Percentiles rank a stretch among this genome's conserved stretches.
phyloP scores from a whole-genome alignment of 2,888 invertebrate species.

The Scotopteryx bipunctaria region DNA sequence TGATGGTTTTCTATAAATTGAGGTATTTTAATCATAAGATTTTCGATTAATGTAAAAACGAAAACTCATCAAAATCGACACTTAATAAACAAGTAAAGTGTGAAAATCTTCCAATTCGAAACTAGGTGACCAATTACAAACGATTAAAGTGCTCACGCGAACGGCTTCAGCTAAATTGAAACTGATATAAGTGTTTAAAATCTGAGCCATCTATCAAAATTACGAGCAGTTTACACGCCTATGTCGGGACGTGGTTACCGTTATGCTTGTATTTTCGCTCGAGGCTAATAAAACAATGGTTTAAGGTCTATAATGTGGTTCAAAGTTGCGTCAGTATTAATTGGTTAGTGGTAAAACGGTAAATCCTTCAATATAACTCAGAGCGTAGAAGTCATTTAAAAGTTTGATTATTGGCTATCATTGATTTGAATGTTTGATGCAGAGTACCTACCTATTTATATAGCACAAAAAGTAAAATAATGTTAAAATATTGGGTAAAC shows the following conservation, averaged over 20 bases:
- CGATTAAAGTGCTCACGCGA: constrained; percentile 21
- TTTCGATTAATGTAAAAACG: neutral
- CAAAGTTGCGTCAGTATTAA: neutral
- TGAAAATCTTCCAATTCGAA: constrained; percentile 26
- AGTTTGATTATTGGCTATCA: neutral
- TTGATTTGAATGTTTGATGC: too few species aligned
- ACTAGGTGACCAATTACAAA: constrained; percentile 23
- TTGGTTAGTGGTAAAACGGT: neutral
- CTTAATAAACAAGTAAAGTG: constrained; percentile 21
- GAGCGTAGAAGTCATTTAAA: too few species aligned
- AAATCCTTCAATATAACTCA: neutral
- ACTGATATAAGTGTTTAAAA: constrained; percentile 21
- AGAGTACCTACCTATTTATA: too few species aligned
- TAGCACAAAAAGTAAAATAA: too few species aligned
- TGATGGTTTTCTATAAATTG: too few species aligned
- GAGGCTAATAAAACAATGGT: constrained; percentile 10
- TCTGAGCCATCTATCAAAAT: constrained; percentile 64
- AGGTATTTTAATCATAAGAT: too few species aligned
- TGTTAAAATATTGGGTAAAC: too few species aligned
- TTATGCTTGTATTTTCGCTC: constrained; percentile 39
- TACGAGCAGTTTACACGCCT: constrained; percentile 55
- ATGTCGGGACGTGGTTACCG: constrained; percentile 45
- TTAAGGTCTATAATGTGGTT: neutral
- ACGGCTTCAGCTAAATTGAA: constrained; percentile 10
- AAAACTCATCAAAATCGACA: neutral